Base-by-base conservation (phyloP, 2,113 vertebrate genomes). In the Illadopsis cleaveri region DNA sequence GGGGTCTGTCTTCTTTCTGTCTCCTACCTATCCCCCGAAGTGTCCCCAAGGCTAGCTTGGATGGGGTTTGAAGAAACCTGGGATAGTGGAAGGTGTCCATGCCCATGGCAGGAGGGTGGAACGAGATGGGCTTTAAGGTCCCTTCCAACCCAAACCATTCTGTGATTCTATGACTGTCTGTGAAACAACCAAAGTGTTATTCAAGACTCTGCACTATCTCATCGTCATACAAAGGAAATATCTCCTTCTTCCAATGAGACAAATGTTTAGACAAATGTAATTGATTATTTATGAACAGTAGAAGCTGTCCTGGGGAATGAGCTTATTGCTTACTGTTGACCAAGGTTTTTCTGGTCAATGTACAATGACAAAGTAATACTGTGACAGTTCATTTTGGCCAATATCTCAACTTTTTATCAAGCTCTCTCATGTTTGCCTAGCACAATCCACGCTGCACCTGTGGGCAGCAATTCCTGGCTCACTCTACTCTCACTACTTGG, bases 321-420 rank as follows among this genome's bases (percentile, higher is more conserved):
- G 23, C 3, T 71, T 25, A 50, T 2, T 51, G 78, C 37, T 68
- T 23, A 28, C 37, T 61, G 30, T 7, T 70, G 56, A 45, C 18
- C 30, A 35, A 73, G 33, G 62, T 37, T 24, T 65, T 30, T 40
- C 33, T 31, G 30, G 25, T 19, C 45, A 65, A 1, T 38, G 18
- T 4, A 62, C 27, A 15, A 37, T 57, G 24, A 44, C 15, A 38
- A 65, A 78, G 45, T 13, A 44, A 22, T 31, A 37, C 16, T 72
- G 20, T 6, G 25, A 65, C 14, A 72, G 16, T 40, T 37, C 20
- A 40, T 53, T 82, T 56, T 76, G 47, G 33, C 28, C 51, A 50
- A 4, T 48, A 54, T 15, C 20, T 76, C 56, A 21, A 15, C 15
- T n/a, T 40, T 70, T 16, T 50, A 62, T 37, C 0, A 0, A 61